phyloP scores from a whole-genome alignment of 2,113 vertebrate genomes.

The Opisthocomus hoazin region DNA sequence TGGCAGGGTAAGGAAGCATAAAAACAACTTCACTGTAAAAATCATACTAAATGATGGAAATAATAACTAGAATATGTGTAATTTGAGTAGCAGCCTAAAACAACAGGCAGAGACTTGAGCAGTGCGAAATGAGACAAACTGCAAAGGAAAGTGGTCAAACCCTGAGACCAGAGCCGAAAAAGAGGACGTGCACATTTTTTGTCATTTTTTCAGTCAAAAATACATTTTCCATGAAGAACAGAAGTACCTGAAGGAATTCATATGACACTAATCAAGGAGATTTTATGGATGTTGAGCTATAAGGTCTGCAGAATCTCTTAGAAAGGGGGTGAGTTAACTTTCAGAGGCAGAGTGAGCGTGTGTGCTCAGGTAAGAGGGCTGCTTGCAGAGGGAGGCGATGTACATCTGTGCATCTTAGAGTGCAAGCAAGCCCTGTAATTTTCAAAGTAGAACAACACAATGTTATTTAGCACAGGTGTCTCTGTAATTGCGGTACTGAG shows the following conservation, averaged over 20 bases:
- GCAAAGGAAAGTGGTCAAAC: neutral
- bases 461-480: constrained; percentile 63
- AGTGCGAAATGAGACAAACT: neutral
- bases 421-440: constrained; percentile 49
- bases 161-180: neutral
- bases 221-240: neutral
- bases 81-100: constrained; percentile 65
- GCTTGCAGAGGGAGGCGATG: neutral
- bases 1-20: constrained; percentile 64
- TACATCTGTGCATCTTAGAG: constrained; percentile 2
- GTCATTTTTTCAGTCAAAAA: neutral
- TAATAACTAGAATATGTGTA: constrained; percentile 62
- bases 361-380: neutral
- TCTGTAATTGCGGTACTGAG: constrained; percentile 55
- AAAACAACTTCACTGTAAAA: constrained; percentile 69
- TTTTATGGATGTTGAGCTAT: neutral
- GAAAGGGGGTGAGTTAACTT: neutral
- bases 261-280: neutral
- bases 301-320: neutral
- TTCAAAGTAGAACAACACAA: constrained; percentile 36
- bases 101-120: constrained; percentile 19
- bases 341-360: neutral
- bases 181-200: neutral
- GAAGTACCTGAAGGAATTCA: neutral
- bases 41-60: constrained; percentile 70